A percentile compares a stretch with the other conserved stretches of the same genome.
Conservation (phyloP, 30 jellyfish, hydroid and myxozoan genomes). For the Cassiopea andromeda region DNA sequence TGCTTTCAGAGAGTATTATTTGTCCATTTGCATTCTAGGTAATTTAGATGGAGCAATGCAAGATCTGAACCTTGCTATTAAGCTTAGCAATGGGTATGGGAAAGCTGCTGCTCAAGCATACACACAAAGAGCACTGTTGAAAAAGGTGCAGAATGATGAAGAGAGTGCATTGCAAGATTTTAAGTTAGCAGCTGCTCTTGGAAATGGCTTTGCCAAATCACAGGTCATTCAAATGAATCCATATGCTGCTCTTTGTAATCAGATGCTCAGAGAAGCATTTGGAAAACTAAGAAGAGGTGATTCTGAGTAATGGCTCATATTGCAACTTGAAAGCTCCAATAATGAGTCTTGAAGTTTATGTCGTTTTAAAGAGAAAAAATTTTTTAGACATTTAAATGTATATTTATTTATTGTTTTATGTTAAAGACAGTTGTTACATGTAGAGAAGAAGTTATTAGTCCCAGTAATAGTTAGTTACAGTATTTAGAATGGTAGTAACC, state of each 20-base stretch:
- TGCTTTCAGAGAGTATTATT: too few species aligned
- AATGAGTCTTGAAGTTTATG: too few species aligned
- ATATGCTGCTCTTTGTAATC: constrained; percentile 95
- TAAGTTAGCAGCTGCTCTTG: constrained; percentile 81
- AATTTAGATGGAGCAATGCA: constrained; percentile 66
- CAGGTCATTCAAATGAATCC: constrained; percentile 85
- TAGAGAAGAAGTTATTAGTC: too few species aligned
- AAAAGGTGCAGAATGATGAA: constrained; percentile 68
- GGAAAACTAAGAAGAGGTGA: constrained; percentile 38
- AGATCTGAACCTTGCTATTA: constrained; percentile 83
- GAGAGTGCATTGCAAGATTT: constrained; percentile 82
- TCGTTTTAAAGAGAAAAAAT: too few species aligned
- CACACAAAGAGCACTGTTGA: constrained; percentile 86
- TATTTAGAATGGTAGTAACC: too few species aligned
- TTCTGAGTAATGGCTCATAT: not conserved
- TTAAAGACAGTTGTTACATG: too few species aligned
- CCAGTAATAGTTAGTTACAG: too few species aligned
- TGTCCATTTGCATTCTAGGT: constrained; percentile 62
- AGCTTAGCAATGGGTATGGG: constrained; percentile 81
- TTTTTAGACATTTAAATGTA: too few species aligned
- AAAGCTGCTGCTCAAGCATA: constrained; percentile 89
- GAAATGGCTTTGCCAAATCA: constrained; percentile 80
- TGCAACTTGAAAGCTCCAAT: not conserved
- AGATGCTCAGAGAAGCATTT: constrained; percentile 87
- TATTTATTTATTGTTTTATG: too few species aligned